These are phyloP conservation scores for Mionectes macconnelli DNA, from an alignment of 2,113 vertebrate species.

Conservation along the genomic window DNA sequence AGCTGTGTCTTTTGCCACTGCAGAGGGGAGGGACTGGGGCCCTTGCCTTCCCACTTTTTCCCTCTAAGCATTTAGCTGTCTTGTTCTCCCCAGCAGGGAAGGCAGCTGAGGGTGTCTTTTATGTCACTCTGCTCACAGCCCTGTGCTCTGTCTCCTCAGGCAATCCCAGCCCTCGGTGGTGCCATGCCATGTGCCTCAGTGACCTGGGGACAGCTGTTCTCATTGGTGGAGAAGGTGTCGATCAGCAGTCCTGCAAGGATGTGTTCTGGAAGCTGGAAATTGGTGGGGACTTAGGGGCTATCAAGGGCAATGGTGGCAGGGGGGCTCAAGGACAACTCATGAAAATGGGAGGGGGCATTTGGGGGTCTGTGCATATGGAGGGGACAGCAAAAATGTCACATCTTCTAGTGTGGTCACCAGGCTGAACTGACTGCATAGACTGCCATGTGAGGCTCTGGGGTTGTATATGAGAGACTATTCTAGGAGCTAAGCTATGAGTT, in stretches of 20 bases:
- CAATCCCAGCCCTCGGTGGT: constrained; percentile 80
- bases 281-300: constrained; percentile 59
- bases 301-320: neutral
- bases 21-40: neutral
- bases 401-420: neutral
- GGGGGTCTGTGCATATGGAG: neutral
- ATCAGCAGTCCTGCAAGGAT: constrained; percentile 77
- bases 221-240: constrained; percentile 80
- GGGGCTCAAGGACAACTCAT: neutral
- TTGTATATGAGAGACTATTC: neutral
- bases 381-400: neutral
- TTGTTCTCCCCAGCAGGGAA: neutral
- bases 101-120: neutral
- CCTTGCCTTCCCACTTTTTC: neutral
- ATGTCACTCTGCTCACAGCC: neutral
- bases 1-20: neutral
- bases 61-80: neutral
- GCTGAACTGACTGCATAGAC: neutral
- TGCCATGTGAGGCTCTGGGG: neutral
- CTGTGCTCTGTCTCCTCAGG: constrained; percentile 49
- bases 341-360: neutral
- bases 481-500: neutral
- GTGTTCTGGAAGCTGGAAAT: constrained; percentile 86
- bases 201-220: constrained; percentile 82
- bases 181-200: constrained; percentile 84